Conservation (phyloP, 2,113 vertebrate species). For the Tetraodon nigroviridis region DNA sequence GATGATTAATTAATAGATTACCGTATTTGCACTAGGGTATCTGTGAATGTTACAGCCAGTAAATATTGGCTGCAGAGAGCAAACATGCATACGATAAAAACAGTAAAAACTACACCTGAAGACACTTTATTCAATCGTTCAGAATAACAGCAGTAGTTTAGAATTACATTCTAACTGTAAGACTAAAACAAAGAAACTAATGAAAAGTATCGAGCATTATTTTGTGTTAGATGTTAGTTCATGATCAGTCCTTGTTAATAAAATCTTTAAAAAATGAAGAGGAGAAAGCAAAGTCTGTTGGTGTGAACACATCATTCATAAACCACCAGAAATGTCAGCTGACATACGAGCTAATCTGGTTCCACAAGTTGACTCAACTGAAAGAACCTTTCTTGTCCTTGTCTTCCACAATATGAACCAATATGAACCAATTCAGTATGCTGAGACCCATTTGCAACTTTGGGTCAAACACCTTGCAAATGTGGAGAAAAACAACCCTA, state of each 20-base stretch:
- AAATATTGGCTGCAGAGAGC: too few relatives aligned
- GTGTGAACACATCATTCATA: not conserved
- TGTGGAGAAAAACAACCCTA: not conserved
- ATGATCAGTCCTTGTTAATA: not conserved
- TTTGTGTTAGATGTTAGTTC: not conserved
- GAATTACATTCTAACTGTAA: slow-evolving; percentile 3
- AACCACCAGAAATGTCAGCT: not conserved
- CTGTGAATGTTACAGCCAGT: too few relatives aligned
- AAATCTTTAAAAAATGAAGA: too few relatives aligned
- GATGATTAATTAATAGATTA: too few relatives aligned
- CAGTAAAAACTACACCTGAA: not conserved
- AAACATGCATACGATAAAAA: too few relatives aligned
- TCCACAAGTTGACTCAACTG: too few relatives aligned
- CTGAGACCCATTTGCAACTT: too few relatives aligned
- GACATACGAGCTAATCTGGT: too few relatives aligned
- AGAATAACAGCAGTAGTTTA: slow-evolving; percentile 3
- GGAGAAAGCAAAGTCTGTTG: not conserved
- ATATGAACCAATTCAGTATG: too few relatives aligned
- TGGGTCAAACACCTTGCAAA: not conserved
- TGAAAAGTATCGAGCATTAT: not conserved
- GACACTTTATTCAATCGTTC: slow-evolving; percentile 23
- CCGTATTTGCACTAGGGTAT: too few relatives aligned
- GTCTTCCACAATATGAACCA: too few relatives aligned
- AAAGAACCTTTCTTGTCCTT: too few relatives aligned
- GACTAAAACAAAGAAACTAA: slow-evolving; percentile 1